phyloP scores from a whole-genome alignment of 2,113 vertebrate genomes.

The Motacilla tschutschensis region DNA sequence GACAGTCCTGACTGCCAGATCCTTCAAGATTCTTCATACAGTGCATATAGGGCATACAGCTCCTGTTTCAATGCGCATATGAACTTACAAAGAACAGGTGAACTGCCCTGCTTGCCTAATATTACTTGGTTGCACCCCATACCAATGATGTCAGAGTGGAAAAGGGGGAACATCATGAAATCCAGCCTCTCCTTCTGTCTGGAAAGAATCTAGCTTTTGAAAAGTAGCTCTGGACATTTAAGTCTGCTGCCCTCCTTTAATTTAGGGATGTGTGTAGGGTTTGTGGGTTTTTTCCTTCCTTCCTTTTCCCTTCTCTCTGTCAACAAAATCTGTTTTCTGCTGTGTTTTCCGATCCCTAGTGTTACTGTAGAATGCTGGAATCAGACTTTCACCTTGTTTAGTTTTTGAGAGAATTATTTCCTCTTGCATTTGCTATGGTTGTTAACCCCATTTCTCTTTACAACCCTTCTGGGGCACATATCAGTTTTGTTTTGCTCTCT shows the following conservation, averaged over 20 bases:
- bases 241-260: not conserved
- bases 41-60: fast-evolving
- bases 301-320: fast-evolving
- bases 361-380: not conserved
- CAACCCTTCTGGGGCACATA: constrained; percentile 26
- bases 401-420: constrained; percentile 36
- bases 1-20: not conserved
- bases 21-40: not conserved
- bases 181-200: not conserved
- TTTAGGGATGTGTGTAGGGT: fast-evolving
- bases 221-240: not conserved
- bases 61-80: not conserved
- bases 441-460: constrained; percentile 49
- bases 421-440: constrained; percentile 28
- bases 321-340: not conserved
- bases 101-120: not conserved
- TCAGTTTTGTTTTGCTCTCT: constrained; percentile 38
- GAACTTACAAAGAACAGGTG: not conserved
- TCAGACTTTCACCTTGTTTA: constrained; percentile 30
- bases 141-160: not conserved
- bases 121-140: not conserved
- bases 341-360: not conserved
- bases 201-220: not conserved
- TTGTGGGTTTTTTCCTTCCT: fast-evolving
- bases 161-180: not conserved